Base-by-base conservation (phyloP, 2,797 vertebrate species). In the Rhincodon typus region DNA sequence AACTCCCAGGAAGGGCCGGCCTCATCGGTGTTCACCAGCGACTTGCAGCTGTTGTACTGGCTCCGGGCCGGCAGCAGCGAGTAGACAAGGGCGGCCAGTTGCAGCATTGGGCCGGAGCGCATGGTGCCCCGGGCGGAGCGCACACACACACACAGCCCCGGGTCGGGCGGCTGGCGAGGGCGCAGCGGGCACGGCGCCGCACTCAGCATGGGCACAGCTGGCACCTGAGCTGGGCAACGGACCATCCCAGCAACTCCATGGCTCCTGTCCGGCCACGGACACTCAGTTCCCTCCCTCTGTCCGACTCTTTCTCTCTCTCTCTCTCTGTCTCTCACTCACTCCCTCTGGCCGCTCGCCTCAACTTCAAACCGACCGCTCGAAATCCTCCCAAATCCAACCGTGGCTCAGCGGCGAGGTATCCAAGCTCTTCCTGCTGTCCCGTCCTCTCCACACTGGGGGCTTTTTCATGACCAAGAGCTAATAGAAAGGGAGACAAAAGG, bases 11-110 rank as follows among this genome's bases (percentile, higher is more conserved):
- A 98, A 0, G 99, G 98, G 96, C 99, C 99, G 62, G 91, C 62
- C 91, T 99, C 99, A 13, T 99, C 99, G 0, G 98, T 99, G 97
- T 98, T 99, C 97, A 99, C 98, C 98, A 99, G 98, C 97, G 99
- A 99, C 97, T 98, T 99, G 98, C 99, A 99, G 98, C 98, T 98
- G 97, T 99, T 98, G 96, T 99, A 99, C 97, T 99, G 98, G 97
- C 98, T 98, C 97, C 98, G 97, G 95, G 98, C 97, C 97, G 98
- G 97, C 94, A 98, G 98, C 96, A 98, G 97, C 96, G 97, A 98
- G 97, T 97, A 98, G 97, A 98, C 96, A 97, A 98, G 96, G 0
- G 96, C 97, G 94, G 97, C 97, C 97, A 98, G 97, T 96, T 96
- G 97, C 97, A 98, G 98, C 97, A 97, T 96, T 96, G 97, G 86